phyloP scores from a whole-genome alignment of 2,797 vertebrate species.

The Platalea minor region DNA sequence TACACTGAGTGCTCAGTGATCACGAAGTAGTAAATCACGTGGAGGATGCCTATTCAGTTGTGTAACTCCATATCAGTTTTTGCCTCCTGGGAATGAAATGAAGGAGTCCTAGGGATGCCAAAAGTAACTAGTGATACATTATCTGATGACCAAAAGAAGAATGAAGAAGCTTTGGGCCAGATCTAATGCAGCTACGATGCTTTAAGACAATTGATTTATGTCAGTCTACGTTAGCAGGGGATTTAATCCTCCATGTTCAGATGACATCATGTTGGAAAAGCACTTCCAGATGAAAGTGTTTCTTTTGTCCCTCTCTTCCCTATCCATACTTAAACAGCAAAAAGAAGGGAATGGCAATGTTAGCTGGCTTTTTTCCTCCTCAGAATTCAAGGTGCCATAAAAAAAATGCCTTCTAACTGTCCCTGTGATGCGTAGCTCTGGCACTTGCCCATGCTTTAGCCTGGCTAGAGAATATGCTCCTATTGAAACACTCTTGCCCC shows the following conservation, averaged over 20 bases:
- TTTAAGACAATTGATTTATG: background rate
- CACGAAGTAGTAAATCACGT: background rate
- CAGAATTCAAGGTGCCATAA: background rate
- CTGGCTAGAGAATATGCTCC: background rate
- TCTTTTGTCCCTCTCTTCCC: background rate
- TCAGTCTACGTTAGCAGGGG: background rate
- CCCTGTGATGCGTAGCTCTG: background rate
- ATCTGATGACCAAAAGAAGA: background rate
- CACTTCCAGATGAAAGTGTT: background rate
- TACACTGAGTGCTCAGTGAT: background rate
- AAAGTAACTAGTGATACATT: background rate
- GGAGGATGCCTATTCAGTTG: background rate
- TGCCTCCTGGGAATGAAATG: background rate
- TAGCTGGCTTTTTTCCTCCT: background rate
- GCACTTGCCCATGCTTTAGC: background rate
- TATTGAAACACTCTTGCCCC: background rate
- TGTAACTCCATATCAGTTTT: background rate
- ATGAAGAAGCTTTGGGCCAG: background rate
- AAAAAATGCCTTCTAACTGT: background rate
- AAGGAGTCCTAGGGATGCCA: background rate
- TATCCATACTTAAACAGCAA: background rate
- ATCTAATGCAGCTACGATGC: background rate
- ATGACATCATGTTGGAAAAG: background rate
- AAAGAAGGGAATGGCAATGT: background rate
- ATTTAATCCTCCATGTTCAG: background rate